Evolutionary conservation across 2,888 invertebrate species (phyloP).

Genomic region (Xylophagus ater): DNA sequence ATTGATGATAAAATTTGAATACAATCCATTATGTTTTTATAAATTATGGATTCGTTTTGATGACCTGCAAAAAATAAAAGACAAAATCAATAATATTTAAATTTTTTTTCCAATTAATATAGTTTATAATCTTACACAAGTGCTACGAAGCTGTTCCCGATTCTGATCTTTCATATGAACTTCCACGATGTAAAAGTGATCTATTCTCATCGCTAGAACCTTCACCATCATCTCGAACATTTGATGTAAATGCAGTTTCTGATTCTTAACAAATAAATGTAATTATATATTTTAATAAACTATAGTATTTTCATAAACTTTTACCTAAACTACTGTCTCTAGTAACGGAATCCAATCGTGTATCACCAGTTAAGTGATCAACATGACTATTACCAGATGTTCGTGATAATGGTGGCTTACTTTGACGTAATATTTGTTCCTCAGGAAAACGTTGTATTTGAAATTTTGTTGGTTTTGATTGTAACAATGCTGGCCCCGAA

Average conservation of each 20-base stretch:
- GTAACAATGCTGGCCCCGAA: conserved; percentile 36
- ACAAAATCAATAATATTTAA: too few relatives aligned
- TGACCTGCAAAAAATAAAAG: too few relatives aligned
- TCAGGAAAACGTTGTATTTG: conserved; percentile 39
- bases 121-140: too few relatives aligned
- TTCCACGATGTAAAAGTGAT: conserved; percentile 31
- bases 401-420: conserved; percentile 24
- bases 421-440: conserved; percentile 25
- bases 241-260: conserved; percentile 37
- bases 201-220: conserved; percentile 36
- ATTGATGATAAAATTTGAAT: too few relatives aligned
- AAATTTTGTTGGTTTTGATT: conserved; percentile 37
- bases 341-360: conserved; percentile 25
- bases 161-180: conserved; percentile 26
- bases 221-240: conserved; percentile 23
- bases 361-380: conserved; percentile 20
- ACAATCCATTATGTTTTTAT: too few relatives aligned
- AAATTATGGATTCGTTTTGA: too few relatives aligned
- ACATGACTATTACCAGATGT: conserved; percentile 25
- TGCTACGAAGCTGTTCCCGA: conserved; percentile 33
- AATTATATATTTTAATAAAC: neutral
- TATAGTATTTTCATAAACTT: neutral
- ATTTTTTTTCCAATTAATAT: too few relatives aligned
- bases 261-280: conserved; percentile 28
- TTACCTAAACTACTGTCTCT: conserved; percentile 39